Conservation (phyloP, 2,797 vertebrate genomes). For the Trichosurus vulpecula region DNA sequence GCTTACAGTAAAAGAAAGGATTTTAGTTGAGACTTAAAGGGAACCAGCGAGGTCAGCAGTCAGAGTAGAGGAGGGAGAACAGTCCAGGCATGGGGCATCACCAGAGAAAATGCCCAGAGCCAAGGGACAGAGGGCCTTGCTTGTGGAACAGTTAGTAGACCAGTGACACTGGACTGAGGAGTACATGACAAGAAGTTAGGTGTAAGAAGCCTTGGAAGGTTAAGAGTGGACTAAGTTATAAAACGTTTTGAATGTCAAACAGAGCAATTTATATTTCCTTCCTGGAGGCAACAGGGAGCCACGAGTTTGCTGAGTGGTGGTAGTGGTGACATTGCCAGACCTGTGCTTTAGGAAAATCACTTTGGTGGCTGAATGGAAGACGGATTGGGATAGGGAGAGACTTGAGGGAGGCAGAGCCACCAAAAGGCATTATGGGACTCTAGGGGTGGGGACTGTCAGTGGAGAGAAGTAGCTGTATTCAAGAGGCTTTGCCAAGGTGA, state of each 20-base stretch:
- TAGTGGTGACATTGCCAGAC: not conserved
- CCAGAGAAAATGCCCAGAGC: no score
- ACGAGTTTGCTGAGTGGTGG: constrained; percentile 19
- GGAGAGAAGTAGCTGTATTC: constrained; percentile 3
- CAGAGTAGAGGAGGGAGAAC: no score
- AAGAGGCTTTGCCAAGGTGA: not conserved
- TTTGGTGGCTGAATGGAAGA: constrained; percentile 17
- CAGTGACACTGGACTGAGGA: not conserved
- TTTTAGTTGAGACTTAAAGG: not conserved
- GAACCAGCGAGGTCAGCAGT: not conserved
- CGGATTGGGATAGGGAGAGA: constrained; percentile 9
- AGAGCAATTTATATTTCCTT: constrained; percentile 36
- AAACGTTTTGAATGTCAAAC: not conserved
- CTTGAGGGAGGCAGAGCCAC: not conserved
- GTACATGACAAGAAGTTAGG: not conserved
- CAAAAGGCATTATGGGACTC: constrained; percentile 10
- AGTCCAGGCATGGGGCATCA: no score
- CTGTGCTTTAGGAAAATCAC: constrained; percentile 43
- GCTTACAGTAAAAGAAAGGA: not conserved
- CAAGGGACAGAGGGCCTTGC: no score
- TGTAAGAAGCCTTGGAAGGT: constrained; percentile 17
- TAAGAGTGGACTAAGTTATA: not conserved
- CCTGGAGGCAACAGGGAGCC: constrained; percentile 12
- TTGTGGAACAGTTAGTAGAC: no score
- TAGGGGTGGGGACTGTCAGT: not conserved